Conservation (phyloP, 2,113 vertebrate genomes). For the Leucoraja erinaceus region DNA sequence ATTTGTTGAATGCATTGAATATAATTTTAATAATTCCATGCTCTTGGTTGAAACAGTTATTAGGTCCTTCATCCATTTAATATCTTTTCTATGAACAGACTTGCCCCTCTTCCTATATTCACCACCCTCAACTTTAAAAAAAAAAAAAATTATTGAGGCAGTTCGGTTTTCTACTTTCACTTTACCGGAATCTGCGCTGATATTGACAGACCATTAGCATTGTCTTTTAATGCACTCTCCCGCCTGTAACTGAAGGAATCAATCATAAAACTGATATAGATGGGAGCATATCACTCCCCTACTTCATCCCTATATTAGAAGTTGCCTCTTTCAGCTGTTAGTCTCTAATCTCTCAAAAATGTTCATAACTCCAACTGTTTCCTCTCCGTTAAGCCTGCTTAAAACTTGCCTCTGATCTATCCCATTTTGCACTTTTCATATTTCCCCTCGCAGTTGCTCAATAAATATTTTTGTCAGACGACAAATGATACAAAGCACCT, state of each 20-base stretch:
- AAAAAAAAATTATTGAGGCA: too few relatives aligned
- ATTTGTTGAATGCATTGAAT: neutral
- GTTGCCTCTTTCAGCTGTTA: neutral
- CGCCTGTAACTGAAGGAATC: neutral
- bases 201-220: neutral
- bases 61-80: neutral
- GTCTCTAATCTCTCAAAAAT: neutral
- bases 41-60: neutral
- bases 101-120: neutral
- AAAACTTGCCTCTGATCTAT: neutral
- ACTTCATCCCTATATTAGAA: neutral
- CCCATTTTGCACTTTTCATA: neutral
- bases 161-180: neutral
- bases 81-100: neutral
- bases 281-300: neutral
- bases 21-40: neutral
- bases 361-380: neutral
- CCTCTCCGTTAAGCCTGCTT: neutral
- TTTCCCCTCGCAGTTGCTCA: neutral
- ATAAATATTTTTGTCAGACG: neutral
- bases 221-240: neutral
- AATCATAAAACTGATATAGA: neutral
- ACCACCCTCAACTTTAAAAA: neutral
- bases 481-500: neutral
- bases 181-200: neutral